These are phyloP conservation scores for Conomelus anceps DNA, from an alignment of 2,888 invertebrate species.

Conservation along the genomic window DNA sequence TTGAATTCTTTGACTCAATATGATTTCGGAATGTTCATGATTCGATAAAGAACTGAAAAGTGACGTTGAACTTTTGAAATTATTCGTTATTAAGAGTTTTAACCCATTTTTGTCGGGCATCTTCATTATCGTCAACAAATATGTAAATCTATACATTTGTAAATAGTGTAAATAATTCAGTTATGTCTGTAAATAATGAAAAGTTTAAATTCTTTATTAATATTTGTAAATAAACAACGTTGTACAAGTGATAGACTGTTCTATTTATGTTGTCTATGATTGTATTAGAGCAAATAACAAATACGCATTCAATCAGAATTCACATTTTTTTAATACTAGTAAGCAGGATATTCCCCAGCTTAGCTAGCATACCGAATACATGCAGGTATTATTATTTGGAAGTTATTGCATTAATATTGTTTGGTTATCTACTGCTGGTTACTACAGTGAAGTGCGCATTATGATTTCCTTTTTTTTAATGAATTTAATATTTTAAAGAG, in stretches of 20 bases:
- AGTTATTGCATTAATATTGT: no score
- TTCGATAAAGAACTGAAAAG: background rate
- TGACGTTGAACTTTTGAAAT: background rate
- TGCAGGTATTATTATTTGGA: no score
- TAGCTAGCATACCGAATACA: no score
- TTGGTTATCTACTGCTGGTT: no score
- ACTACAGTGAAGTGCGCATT: no score
- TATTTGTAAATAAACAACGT: background rate
- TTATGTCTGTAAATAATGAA: background rate
- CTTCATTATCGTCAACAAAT: background rate
- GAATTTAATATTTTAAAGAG: no score
- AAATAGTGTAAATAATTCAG: background rate
- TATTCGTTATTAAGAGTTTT: background rate
- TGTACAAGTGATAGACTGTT: background rate
- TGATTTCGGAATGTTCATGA: background rate
- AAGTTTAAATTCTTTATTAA: background rate
- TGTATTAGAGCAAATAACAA: background rate
- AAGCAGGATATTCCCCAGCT: no score
- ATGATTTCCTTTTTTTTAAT: no score
- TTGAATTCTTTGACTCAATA: background rate
- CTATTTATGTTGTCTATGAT: background rate
- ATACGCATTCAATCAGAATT: background rate
- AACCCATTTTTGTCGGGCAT: background rate
- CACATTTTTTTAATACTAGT: background rate
- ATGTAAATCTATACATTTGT: background rate